These are phyloP conservation scores for Microcebus tavaratra DNA, from an alignment of 2,113 vertebrate genomes.

Conservation along the genomic window DNA sequence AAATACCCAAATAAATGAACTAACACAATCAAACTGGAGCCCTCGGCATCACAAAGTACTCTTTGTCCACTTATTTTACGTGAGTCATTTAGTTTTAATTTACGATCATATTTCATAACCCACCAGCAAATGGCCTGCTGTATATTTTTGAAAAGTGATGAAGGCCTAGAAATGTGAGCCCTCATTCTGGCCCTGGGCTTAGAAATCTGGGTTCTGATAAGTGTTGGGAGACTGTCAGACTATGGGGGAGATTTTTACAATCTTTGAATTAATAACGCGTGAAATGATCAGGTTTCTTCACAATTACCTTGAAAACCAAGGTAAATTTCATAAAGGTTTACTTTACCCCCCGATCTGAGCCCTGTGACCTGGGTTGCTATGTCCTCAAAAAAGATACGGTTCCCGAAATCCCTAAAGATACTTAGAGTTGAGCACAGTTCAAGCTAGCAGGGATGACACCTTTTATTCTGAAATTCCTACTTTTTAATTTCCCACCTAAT, in stretches of 20 bases:
- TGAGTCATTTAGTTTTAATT: conserved; percentile 67
- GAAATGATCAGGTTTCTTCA: conserved; percentile 11
- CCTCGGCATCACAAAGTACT: conserved; percentile 55
- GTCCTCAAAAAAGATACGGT: background rate
- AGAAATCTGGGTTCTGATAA: conserved; percentile 59
- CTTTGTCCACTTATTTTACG: conserved; percentile 67
- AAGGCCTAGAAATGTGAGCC: conserved; percentile 59
- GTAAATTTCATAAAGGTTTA: background rate
- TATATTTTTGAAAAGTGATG: conserved; percentile 57
- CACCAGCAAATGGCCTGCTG: conserved; percentile 51
- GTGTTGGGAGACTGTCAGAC: background rate
- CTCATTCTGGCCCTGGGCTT: conserved; percentile 53
- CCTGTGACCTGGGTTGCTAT: background rate
- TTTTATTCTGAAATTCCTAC: background rate
- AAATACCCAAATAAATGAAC: conserved; percentile 44
- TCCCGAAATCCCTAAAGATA: background rate
- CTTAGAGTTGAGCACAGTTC: background rate
- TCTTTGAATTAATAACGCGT: background rate
- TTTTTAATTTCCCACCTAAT: background rate
- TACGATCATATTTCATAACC: conserved; percentile 73
- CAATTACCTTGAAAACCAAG: background rate
- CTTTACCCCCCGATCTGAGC: background rate
- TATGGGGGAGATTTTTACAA: conserved; percentile 55
- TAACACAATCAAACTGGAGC: conserved; percentile 43
- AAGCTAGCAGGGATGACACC: background rate